Evolutionary conservation across 1,140 invertebrate genomes (phyloP), one percentile per base, ranked within the genome.

Genomic region (Drosophila littoralis): DNA sequence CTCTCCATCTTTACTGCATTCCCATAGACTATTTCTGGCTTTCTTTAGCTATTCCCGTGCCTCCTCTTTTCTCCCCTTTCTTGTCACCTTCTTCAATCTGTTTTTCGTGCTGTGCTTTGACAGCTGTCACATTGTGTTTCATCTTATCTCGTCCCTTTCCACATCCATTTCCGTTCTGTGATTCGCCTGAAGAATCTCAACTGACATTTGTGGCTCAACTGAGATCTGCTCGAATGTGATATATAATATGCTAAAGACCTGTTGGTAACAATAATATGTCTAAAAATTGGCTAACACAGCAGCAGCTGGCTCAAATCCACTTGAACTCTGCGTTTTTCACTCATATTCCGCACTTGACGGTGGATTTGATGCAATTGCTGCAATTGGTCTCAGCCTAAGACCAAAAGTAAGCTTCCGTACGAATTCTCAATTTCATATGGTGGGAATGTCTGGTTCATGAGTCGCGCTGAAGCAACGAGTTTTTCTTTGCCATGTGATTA

Each of bases 101-200:
- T 38, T 55, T 55, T 58, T 58, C 22, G 36, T 59, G 36, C 66
- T 75, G 42, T 88, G 84, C 84, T 88, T 88, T 88, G 84, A 88
- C 84, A 88, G 84, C 84, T 88, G 84, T 88, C 84, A 75, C 74
- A 52, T 79, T 77, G 77, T 48, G 70, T 86, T 84, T 55, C 46
- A 33, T 60, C 68, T 76, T 76, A 70, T 70, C 67, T 66, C 28
- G 67, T 51, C 50, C 36, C 12, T 36, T 42, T 33, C 32, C 45
- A 42, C 46, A 65, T 46, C 68, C 70, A 64, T 77, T 67, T 45
- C 46, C 46, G 70, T 63, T 40, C 28, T 57, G 58, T 78, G 70
- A 81, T 81, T 73, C 17, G 22, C 22, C 22, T 5, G 4, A 22
- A 22, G 22, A 22, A 22, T 22, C 22, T 22, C 22, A 28, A 28